Evolutionary conservation across 1,140 invertebrate species (phyloP), one percentile per base, ranked within the genome.

Genomic region (Dinoponera quadriceps): DNA sequence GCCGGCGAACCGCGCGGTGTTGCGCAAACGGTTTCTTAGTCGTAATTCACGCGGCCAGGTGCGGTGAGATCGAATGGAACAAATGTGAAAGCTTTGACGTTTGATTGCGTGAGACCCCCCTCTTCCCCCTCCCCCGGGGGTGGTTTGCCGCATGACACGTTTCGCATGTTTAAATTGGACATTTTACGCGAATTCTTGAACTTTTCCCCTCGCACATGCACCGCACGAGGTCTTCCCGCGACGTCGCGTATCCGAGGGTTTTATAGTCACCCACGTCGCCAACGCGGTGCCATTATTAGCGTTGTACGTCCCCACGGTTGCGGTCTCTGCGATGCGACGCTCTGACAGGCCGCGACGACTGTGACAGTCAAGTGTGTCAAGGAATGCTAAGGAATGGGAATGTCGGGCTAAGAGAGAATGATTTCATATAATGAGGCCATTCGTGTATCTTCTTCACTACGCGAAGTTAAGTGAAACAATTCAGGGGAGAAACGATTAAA

Each of bases 251-350:
- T 22, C 72, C 20, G 33, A 22, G n/a, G 62, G 65, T 85, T 85
- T 85, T 83, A 75, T 85, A 83, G 84, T 85, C 81, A 85, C 73
- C 81, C 81, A 66, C 81, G 51, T 85, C 59, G 84, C 57, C 25
- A 55, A 69, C 80, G 49, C n/a, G n/a, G n/a, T 44, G 49, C 38
- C 81, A 55, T 85, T 77, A 85, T 83, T 72, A 75, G 62, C 84
- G 78, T 85, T 59, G 75, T 63, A 68, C 22, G 73, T 82, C 82
- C 83, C 72, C 83, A 73, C 71, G n/a, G 57, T 75, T 75, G 71
- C 65, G 60, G 54, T 83, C 44, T 55, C 25, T 29, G 55, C 82
- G 59, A 78, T 27, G 48, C 51, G 69, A n/a, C 18, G 44, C 16
- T 60, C 33, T 60, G 22, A 49, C 55, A 29, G 16, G 22, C 13